Conservation (phyloP, 2,113 vertebrate genomes). For the Channa argus region DNA sequence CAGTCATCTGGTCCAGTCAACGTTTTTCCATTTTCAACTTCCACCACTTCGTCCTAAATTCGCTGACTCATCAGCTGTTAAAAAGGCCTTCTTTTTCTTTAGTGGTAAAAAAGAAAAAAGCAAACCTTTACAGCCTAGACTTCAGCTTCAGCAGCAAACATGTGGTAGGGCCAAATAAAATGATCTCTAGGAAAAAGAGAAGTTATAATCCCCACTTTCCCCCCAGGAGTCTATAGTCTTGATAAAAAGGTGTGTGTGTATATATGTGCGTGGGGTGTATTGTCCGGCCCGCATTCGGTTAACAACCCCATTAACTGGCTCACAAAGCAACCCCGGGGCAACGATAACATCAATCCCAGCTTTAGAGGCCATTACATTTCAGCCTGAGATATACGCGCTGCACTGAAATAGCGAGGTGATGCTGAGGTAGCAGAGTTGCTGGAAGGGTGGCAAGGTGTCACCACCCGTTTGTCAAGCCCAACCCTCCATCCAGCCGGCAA, state of each 20-base stretch:
- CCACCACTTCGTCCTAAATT: not conserved
- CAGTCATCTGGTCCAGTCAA: too few relatives aligned
- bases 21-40: too few relatives aligned
- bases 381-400: conserved; percentile 48
- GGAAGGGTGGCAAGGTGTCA: conserved; percentile 36
- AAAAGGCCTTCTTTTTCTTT: conserved; percentile 48
- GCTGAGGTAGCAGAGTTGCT: conserved; percentile 21
- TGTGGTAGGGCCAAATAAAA: conserved; percentile 61
- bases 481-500: conserved; percentile 4
- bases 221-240: conserved; percentile 28
- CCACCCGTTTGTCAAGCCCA: conserved; percentile 43
- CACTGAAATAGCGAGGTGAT: conserved; percentile 44
- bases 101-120: conserved; percentile 28
- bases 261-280: conserved; percentile 51
- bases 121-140: conserved; percentile 42
- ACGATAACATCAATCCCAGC: conserved; percentile 73
- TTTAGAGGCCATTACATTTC: conserved; percentile 73
- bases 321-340: conserved; percentile 73
- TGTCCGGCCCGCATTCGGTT: conserved; percentile 72
- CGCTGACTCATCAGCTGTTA: conserved; percentile 58
- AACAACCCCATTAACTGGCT: conserved; percentile 78
- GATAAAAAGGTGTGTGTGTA: conserved; percentile 23
- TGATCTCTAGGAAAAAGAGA: conserved; percentile 50
- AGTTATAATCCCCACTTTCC: conserved; percentile 42
- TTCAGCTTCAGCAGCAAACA: conserved; percentile 48